Evolutionary conservation across 2,797 vertebrate species (phyloP), one percentile per base, ranked within the genome.

Genomic region (Pseudomugil gertrudae): DNA sequence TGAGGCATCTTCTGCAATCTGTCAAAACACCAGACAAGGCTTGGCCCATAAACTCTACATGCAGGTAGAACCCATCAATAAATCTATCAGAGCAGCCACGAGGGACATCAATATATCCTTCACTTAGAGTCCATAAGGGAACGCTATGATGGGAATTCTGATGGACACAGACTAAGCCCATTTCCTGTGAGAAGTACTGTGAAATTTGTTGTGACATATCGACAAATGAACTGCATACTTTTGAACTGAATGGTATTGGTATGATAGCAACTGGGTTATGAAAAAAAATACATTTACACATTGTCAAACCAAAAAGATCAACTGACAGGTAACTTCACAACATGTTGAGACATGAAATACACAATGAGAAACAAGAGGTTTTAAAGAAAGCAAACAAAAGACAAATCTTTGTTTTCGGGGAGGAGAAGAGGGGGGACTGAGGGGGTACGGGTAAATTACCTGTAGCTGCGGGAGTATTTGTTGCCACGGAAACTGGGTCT

Each of bases 401-500:
- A 73, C 63, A 56, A 53, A 79, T 76, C 65, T 72, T 74, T 64
- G 17, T 57, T 36, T 30, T 30, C n/a, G n/a, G 47, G 57, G 58
- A 21, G 10, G 40, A 7, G 24, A 35, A 40, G 47, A 26, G 14
- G 14, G 32, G 59, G 19, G 51, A 2, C 63, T 57, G 73, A 52
- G 68, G 78, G 56, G 53, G 59, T 19, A 26, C 76, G 86, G 86
- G 77, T 74, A 74, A 89, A 89, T 95, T 93, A 99, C 98, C 98
- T 98, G 94, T 98, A 99, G 92, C 96, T 99, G 89, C 97, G 96
- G 85, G 97, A 97, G 90, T 98, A 98, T 93, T 99, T 99, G 93
- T 99, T 99, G 90, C 98, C 98, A 93, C 98, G 95, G 94, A 98
- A 99, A 94, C 96, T 98, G 93, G 98, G 98, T 92, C 97, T 95